Evolutionary conservation across 1,140 invertebrate genomes (phyloP).

Genomic region (Thrips palmi): DNA sequence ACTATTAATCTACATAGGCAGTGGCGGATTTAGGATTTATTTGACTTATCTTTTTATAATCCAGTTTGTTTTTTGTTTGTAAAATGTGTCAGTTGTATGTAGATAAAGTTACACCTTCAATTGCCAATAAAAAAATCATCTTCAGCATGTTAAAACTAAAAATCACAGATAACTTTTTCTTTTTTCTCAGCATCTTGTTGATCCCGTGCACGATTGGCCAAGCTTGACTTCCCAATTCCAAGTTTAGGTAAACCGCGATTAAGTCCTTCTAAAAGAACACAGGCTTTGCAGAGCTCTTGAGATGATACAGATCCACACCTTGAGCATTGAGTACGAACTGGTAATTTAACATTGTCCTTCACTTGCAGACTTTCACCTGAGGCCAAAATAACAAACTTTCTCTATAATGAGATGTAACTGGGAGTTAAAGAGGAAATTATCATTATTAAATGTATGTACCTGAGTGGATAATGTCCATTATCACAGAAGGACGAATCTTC

Average conservation of each 20-base stretch:
- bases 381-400: conserved; percentile 20
- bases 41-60: no score
- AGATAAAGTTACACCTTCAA: no score
- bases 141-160: no score
- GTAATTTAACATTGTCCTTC: conserved; percentile 64
- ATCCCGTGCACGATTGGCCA: no score
- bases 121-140: no score
- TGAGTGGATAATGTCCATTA: conserved; percentile 96
- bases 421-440: neutral
- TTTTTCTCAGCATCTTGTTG: no score
- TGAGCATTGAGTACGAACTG: conserved; percentile 58
- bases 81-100: no score
- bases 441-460: conserved; percentile 29
- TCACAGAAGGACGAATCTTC: conserved; percentile 77
- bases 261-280: conserved; percentile 84
- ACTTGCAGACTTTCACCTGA: conserved; percentile 70
- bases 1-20: no score
- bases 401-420: conserved; percentile 8
- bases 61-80: no score
- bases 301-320: conserved; percentile 92
- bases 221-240: conserved; percentile 69
- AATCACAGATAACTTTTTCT: no score
- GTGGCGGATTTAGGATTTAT: no score
- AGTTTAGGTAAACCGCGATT: conserved; percentile 80
- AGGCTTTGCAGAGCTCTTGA: conserved; percentile 92